Percentiles rank a stretch among this genome's conserved stretches.
Evolutionary conservation across 2,888 invertebrate genomes (phyloP).

Genomic region (Amphipyra tragopoginis): DNA sequence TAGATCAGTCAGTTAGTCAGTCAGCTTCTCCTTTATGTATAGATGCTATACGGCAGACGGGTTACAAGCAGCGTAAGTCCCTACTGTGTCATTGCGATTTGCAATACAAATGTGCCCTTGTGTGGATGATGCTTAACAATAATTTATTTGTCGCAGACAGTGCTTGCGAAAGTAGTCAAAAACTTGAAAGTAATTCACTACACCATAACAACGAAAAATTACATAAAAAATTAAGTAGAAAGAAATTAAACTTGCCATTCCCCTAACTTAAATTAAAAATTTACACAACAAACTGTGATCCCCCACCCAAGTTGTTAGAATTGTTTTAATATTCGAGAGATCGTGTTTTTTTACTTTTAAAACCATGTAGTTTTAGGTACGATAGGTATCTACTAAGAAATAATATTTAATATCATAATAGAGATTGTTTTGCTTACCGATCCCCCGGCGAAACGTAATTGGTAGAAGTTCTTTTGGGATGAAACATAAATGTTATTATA

Average conservation of each 20-base stretch:
- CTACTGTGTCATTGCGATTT: neutral
- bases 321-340: constrained; percentile 59
- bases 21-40: no score
- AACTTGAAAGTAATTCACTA: constrained; percentile 44
- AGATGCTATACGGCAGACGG: no score
- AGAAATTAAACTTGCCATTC: constrained; percentile 62
- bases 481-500: constrained; percentile 49
- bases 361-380: constrained; percentile 13
- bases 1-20: no score
- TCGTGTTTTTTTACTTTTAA: constrained; percentile 36
- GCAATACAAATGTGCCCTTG: neutral
- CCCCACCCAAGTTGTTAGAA: constrained; percentile 60
- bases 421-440: constrained; percentile 52
- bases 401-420: constrained; percentile 58
- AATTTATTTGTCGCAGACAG: constrained; percentile 44
- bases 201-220: constrained; percentile 63
- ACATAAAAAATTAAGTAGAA: constrained; percentile 65
- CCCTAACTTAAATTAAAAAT: constrained; percentile 74
- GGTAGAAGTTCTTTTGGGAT: constrained; percentile 43
- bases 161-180: constrained; percentile 25
- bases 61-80: no score
- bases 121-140: constrained; percentile 15
- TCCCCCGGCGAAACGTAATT: constrained; percentile 49
- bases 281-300: constrained; percentile 69
- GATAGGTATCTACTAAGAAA: constrained; percentile 32